Base-by-base conservation (phyloP, 1,140 invertebrate species). In the Aphaenogaster ashmeadi region DNA sequence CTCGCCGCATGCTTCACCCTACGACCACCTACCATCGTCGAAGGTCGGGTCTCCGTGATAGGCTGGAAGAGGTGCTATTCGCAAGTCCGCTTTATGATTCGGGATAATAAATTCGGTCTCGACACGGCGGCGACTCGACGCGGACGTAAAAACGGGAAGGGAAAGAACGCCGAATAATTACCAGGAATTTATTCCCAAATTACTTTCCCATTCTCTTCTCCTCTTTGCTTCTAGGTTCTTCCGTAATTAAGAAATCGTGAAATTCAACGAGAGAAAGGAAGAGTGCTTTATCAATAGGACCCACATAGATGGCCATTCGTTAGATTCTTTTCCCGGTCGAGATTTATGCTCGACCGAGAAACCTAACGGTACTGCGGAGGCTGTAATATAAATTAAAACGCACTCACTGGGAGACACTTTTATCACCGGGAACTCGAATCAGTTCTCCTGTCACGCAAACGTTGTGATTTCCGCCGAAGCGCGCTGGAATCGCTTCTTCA, bases 1-100 rank as follows among this genome's bases (percentile, higher is more conserved):
- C 44, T 54, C 47, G 56, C 36, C n/a, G 67, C 8, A 38, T 64
- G 47, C 9, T 66, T 50, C 56, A 60, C 74, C 27, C 54, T 81
- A 13, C 74, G 89, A 44, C 33, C 77, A 54, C 78, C 85, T 50
- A 75, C 66, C 87, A 89, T 90, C 33, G 89, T 87, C 47, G 86
- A 78, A 74, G 62, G n/a, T 86, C 60, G 69, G 60, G 44, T 6
- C 8, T 38, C 72, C 47, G 54, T 38, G 7, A 41, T 21, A 36
- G 33, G 41, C 69, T 75, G 80, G 18, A 62, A 75, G n/a, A 75
- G 21, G 11, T 69, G 13, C 41, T 36, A 15, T 41, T 36, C 21
- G 38, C n/a, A 33, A 78, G 8, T 50, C 33, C 21, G 54, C 38
- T 27, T 47, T 79, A 79, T 21, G 18, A 3, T 33, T 33, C 38